Evolutionary conservation across 2,113 vertebrate genomes (phyloP), one percentile per base, ranked within the genome.

Genomic region (Hiodon tergisus): DNA sequence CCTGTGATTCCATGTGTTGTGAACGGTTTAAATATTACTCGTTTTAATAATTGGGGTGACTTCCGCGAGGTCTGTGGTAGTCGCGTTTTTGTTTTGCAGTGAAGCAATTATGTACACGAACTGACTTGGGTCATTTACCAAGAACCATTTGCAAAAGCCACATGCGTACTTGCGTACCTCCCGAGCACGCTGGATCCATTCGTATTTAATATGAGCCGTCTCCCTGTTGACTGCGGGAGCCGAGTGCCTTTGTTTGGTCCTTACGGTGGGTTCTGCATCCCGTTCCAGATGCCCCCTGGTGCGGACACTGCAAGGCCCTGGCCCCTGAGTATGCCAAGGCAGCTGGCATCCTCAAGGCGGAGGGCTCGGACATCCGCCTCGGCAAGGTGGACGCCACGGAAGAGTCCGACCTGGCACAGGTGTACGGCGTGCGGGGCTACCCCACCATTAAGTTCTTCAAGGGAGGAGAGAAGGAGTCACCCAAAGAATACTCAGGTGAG

Each of bases 361-460:
- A 97, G 76, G 93, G 93, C 2, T 98, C 95, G 0, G 89, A 82
- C 8, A 95, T 99, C 82, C 89, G 94, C 1, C 85, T 99, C 83
- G 97, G 81, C 4, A 99, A 98, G 84, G 97, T 98, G 48, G 97
- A 99, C 0, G 97, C 97, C 78, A 99, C 97, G 0, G 97, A 98
- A 76, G 97, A 99, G 87, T 90, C 94, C 0, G 96, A 98, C 0
- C 90, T 99, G 76, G 96, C 97, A 4, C 95, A 98, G 80, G 91
- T 95, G 78, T 98, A 91, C 0, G 94, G 95, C 0, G 97, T 99
- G 9, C 90, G 95, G 0, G 97, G 97, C 0, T 98, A 98, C 78
- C 97, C 97, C 62, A 99, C 97, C 62, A 98, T 99, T 86, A 99
- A 99, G 80, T 98, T 98, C 88, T 97, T 98, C 80, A 94, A 92